Evolutionary conservation across 2,888 invertebrate species (phyloP), one percentile per base, ranked within the genome.

Genomic region (Shargacucullia verbasci): DNA sequence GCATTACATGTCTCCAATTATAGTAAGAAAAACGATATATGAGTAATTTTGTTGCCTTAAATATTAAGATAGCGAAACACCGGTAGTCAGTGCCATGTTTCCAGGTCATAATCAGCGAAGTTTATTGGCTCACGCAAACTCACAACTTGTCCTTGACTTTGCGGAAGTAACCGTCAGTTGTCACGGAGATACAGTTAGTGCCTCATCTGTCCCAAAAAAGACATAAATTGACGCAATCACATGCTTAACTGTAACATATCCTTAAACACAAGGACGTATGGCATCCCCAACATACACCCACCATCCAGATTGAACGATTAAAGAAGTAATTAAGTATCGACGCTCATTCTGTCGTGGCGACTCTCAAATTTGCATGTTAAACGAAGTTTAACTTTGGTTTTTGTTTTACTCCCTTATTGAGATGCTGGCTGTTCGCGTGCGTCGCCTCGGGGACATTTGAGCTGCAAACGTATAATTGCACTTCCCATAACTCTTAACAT

Each of bases 321-420:
- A 91, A 86, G 78, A 84, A 90, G 92, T 94, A 94, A 94, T 94
- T 94, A 94, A 94, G 92, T 92, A 94, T 93, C 88, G 89, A 90
- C 91, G 90, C 88, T 90, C 90, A 91, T 92, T 91, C 91, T 90
- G 92, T 94, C 91, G 86, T 83, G 87, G 89, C 80, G 85, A 89
- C 90, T 94, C 87, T 94, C 91, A 94, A 93, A 94, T 94, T 94
- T 94, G 93, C 94, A 94, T 94, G 93, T 94, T 94, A 94, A 94
- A 93, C 94, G 93, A 94, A 93, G 91, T 90, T 90, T 87, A 85
- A 81, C 86, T 91, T 87, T 82, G 81, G 69, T 88, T 90, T 91
- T 94, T 88, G 87, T 92, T 92, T 90, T 91, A 84, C 82, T 81
- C 82, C 86, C 85, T 88, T 91, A 92, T 92, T 92, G 89, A 93